Evolutionary conservation across 2,888 invertebrate genomes (phyloP).

Genomic region (Pseudococcus jackbeardsleyi): DNA sequence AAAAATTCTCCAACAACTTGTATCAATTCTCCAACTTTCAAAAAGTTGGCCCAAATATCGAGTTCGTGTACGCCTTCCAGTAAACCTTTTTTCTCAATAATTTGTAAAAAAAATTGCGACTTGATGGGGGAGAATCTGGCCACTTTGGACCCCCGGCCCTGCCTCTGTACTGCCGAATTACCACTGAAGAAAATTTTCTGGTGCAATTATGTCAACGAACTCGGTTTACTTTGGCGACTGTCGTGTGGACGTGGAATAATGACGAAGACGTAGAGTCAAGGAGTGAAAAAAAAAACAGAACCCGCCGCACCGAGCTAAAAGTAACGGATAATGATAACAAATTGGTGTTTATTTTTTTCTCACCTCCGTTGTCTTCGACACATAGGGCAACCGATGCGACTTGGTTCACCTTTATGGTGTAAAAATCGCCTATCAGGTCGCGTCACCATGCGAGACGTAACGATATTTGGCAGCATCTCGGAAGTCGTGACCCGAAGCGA

Average conservation of each 20-base stretch:
- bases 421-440: slow-evolving; percentile 50
- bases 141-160: no score
- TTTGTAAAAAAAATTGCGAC: no score
- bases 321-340: slow-evolving; percentile 45
- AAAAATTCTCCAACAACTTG: no score
- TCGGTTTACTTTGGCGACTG: background rate
- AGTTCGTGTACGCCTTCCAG: no score
- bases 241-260: slow-evolving; percentile 7
- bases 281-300: background rate
- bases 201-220: slow-evolving; percentile 22
- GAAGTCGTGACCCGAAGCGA: slow-evolving; percentile 64
- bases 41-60: no score
- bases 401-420: slow-evolving; percentile 1
- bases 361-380: background rate
- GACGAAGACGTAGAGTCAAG: background rate
- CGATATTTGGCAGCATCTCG: slow-evolving; percentile 56
- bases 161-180: no score
- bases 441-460: slow-evolving; percentile 54
- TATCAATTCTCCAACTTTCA: no score
- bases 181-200: background rate
- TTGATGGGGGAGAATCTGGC: no score
- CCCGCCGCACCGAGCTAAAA: background rate
- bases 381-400: slow-evolving; percentile 3
- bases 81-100: no score
- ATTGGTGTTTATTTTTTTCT: slow-evolving; percentile 35